Percentiles rank a stretch among this genome's conserved stretches.
phyloP scores from a whole-genome alignment of 2,113 vertebrate species.

The Ochotona curzoniae region DNA sequence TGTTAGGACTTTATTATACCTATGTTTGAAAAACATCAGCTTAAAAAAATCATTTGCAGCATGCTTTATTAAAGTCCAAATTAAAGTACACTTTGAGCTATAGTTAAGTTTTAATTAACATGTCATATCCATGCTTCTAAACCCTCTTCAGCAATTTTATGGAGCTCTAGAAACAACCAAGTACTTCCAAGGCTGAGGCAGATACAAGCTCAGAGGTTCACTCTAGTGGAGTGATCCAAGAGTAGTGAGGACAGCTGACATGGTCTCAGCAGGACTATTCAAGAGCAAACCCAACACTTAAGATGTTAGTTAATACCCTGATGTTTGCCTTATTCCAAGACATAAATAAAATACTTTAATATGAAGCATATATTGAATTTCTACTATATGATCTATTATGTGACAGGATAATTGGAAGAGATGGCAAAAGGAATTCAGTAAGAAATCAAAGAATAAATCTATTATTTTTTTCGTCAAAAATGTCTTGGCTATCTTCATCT shows the following conservation, averaged over 20 bases:
- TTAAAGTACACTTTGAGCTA: conserved; percentile 28
- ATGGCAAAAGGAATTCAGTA: conserved; percentile 20
- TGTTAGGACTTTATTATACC: background rate
- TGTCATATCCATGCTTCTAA: conserved; percentile 14
- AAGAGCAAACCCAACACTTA: conserved; percentile 14
- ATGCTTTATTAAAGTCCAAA: conserved; percentile 17
- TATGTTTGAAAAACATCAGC: background rate
- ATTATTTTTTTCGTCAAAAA: background rate
- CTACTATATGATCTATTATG: background rate
- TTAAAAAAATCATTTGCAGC: background rate
- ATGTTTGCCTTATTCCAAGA: no score
- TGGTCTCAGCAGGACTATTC: conserved; percentile 2
- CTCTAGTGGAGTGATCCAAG: background rate
- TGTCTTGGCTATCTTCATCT: background rate
- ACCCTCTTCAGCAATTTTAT: background rate
- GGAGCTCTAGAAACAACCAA: conserved; percentile 12
- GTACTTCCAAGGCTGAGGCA: background rate
- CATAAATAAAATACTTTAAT: conserved; percentile 4
- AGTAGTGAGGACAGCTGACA: background rate
- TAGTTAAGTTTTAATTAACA: conserved; percentile 1
- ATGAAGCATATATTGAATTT: conserved; percentile 15
- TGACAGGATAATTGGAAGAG: conserved; percentile 1
- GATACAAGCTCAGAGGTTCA: background rate
- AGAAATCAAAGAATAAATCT: conserved; percentile 3
- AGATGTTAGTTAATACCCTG: background rate